Evolutionary conservation across 2,888 invertebrate genomes (phyloP).

Genomic region (Aporophyla nigra): DNA sequence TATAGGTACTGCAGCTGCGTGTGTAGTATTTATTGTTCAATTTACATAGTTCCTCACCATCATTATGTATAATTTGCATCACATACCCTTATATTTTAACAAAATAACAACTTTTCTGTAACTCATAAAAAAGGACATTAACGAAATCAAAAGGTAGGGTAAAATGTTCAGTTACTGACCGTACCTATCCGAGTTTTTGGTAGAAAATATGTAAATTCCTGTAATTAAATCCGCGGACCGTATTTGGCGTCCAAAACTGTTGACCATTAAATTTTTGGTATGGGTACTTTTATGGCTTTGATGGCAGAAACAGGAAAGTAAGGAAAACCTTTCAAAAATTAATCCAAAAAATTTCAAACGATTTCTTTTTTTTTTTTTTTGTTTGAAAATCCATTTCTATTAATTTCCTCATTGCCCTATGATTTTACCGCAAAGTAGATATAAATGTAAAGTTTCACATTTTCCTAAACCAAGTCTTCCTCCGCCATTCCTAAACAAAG

Average conservation of each 20-base stretch:
- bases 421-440: constrained; percentile 3
- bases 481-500: constrained; percentile 38
- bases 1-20: neutral
- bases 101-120: constrained; percentile 64
- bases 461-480: constrained; percentile 1
- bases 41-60: neutral
- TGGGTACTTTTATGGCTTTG: constrained; percentile 42
- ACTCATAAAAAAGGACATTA: constrained; percentile 74
- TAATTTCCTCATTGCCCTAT: constrained; percentile 1
- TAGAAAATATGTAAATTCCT: constrained; percentile 84
- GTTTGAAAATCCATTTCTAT: no score
- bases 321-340: neutral
- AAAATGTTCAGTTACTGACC: constrained; percentile 72
- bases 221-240: constrained; percentile 83
- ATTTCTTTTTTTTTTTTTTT: no score
- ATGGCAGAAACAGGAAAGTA: neutral
- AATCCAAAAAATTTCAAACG: neutral
- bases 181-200: constrained; percentile 70
- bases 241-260: constrained; percentile 77
- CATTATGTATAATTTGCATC: neutral
- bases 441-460: constrained; percentile 18
- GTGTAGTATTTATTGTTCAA: neutral
- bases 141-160: constrained; percentile 80
- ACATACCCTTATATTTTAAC: constrained; percentile 39
- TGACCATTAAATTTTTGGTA: constrained; percentile 75